Evolutionary conservation across 2,888 invertebrate genomes (phyloP).

Genomic region (Drosophila borealis): DNA sequence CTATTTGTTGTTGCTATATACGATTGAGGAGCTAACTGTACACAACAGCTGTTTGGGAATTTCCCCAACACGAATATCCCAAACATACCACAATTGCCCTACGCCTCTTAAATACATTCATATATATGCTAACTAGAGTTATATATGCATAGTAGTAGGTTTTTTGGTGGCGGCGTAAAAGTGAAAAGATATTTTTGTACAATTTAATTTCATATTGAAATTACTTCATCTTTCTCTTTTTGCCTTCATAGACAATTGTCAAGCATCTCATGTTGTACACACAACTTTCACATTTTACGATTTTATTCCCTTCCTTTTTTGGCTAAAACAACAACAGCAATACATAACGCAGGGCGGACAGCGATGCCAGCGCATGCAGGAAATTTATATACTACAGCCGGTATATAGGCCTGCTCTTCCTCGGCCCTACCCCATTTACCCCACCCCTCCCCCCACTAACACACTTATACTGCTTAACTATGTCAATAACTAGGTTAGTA

Average conservation of each 20-base stretch:
- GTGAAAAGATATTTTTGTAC: slow-evolving; percentile 31
- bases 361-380: slow-evolving; percentile 13
- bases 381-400: slow-evolving; percentile 41
- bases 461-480: not conserved
- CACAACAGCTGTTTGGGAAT: slow-evolving; percentile 40
- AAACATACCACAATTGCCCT: slow-evolving; percentile 12
- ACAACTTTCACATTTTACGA: slow-evolving; percentile 48
- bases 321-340: slow-evolving; percentile 24
- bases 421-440: too few relatives aligned
- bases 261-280: slow-evolving; percentile 30
- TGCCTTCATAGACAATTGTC: slow-evolving; percentile 39
- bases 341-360: slow-evolving; percentile 11
- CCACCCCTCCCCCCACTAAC: not conserved
- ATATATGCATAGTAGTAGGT: not conserved
- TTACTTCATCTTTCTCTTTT: slow-evolving; percentile 44
- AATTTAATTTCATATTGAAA: slow-evolving; percentile 19
- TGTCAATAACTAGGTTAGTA: slow-evolving; percentile 46
- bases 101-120: not conserved
- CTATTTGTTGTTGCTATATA: slow-evolving; percentile 33
- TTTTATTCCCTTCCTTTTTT: slow-evolving; percentile 61
- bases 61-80: slow-evolving; percentile 23
- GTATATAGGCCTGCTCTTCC: slow-evolving; percentile 7
- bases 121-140: not conserved
- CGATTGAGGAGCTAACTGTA: slow-evolving; percentile 23
- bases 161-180: slow-evolving; percentile 16